Base-by-base conservation (phyloP, 2,888 invertebrate genomes). In the Leptura quadrifasciata region DNA sequence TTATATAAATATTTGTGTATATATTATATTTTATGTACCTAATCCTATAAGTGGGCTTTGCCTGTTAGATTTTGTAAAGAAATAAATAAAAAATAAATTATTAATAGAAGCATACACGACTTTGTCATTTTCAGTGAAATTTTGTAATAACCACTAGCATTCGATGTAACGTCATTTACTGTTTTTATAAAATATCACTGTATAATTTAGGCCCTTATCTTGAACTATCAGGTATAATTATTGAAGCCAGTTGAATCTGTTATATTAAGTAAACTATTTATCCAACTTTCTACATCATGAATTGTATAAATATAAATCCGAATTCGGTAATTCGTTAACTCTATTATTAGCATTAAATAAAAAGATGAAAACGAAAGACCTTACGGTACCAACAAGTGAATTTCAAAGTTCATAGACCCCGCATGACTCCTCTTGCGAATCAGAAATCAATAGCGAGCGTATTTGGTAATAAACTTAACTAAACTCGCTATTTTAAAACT, bases 371-470 rank as follows among this genome's bases (percentile, higher is more conserved):
- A 69, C 63, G 68, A 72, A 76, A 76, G 70, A 58, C 73, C 61
- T 24, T 71, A 58, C 77, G 68, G 74, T 76, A 57, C 76, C 79
- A 81, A 78, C 77, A 77, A 81, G 79, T 78, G 77, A 81, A 78
- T 81, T 78, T 75, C 76, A 73, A 75, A 73, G 79, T 79, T 81
- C 81, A 79, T 79, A 79, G 80, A 81, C 77, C 80, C 73, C 77
- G 35, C 64, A 69, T 79, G 78, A 78, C 80, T 80, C 78, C 80
- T 78, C 77, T 77, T 27, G 77, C 78, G 74, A 81, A 78, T 79
- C 76, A 78, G 67, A 79, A 76, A 79, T 80, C 80, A 71, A 80
- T 80, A 77, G 77, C 65, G 60, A 60, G 71, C 71, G 72, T 69
- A 76, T 79, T 76, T 79, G 70, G 72, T 71, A 76, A 76, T 73